Base-by-base conservation (phyloP, 2,113 vertebrate species). In the Dinomys branickii region DNA sequence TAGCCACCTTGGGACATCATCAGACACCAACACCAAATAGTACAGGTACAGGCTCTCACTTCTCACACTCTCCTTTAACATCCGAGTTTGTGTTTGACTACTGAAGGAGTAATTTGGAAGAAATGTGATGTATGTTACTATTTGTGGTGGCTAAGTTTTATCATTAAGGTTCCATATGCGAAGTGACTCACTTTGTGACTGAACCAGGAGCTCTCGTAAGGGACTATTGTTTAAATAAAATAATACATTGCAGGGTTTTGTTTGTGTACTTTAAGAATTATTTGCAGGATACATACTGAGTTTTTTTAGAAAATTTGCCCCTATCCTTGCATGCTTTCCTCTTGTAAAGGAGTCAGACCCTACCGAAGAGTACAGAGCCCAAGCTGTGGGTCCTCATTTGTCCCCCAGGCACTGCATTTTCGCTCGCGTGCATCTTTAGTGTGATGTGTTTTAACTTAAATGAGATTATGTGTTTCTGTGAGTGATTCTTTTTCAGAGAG, bases 21-120 rank as follows among this genome's bases (percentile, higher is more conserved):
- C 99, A 99, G 98, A 99, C 99, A 95, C 99, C 99, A 92, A 99
- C 99, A 97, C 99, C 99, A 98, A 99, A 99, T 97, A 99, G 99
- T 99, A 99, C 99, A 99, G 99, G 99, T 99, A 98, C 44, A 81
- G 73, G 75, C 97, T 95, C 93, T 92, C 85, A 54, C 47, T 88
- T 89, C 81, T 90, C 12, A n/a, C 85, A 33, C 20, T 90, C n/a
- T 73, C 54, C 38, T 38, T 22, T 92, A 87, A 84, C 12, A 47
- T 90, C 47, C 85, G 35, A 88, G 16, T 67, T 93, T 67, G 3
- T 93, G 6, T 90, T 50, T 94, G 54, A 61, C 41, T 59, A 7
- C 56, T 93, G 33, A 20, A 35, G 24, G 81, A 9, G 33, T 69
- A 44, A 85, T 38, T 10, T 59, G 88, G 75, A 94, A 67, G 77